These are phyloP conservation scores for Nemoura dubitans DNA, from an alignment of 2,888 invertebrate genomes.

Conservation along the genomic window DNA sequence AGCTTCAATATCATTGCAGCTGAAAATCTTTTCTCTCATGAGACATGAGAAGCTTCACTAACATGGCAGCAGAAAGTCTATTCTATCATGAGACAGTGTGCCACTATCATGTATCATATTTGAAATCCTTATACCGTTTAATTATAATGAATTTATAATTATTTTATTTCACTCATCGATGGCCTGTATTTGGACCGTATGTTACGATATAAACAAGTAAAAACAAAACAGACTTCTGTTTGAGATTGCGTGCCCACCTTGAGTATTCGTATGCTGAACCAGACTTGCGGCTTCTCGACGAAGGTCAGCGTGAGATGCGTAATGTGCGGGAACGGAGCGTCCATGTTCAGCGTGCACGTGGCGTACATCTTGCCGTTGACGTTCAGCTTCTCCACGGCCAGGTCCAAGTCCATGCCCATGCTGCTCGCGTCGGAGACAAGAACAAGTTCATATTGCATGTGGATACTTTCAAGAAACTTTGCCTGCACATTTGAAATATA, in stretches of 20 bases:
- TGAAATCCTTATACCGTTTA: too few relatives aligned
- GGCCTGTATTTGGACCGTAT: too few relatives aligned
- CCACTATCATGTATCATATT: too few relatives aligned
- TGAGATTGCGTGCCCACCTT: slow-evolving; percentile 54
- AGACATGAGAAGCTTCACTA: too few relatives aligned
- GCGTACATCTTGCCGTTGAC: slow-evolving; percentile 62
- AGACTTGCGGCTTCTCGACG: slow-evolving; percentile 64
- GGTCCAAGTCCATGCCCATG: slow-evolving; percentile 62
- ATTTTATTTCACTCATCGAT: too few relatives aligned
- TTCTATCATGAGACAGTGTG: too few relatives aligned
- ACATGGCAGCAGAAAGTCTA: too few relatives aligned
- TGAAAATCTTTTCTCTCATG: too few relatives aligned
- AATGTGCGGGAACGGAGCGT: slow-evolving; percentile 65
- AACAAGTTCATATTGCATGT: slow-evolving; percentile 19
- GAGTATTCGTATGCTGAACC: slow-evolving; percentile 63
- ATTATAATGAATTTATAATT: too few relatives aligned
- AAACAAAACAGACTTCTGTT: too few relatives aligned
- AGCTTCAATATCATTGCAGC: too few relatives aligned
- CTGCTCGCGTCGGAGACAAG: slow-evolving; percentile 55
- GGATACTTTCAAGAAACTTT: not conserved
- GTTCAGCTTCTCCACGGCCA: slow-evolving; percentile 63
- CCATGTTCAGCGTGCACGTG: slow-evolving; percentile 61
- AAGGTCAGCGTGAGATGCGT: slow-evolving; percentile 63
- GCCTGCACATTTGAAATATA: not conserved
- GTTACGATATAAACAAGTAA: too few relatives aligned